Conservation (phyloP, 2,113 vertebrate species). For the Martes martes region DNA sequence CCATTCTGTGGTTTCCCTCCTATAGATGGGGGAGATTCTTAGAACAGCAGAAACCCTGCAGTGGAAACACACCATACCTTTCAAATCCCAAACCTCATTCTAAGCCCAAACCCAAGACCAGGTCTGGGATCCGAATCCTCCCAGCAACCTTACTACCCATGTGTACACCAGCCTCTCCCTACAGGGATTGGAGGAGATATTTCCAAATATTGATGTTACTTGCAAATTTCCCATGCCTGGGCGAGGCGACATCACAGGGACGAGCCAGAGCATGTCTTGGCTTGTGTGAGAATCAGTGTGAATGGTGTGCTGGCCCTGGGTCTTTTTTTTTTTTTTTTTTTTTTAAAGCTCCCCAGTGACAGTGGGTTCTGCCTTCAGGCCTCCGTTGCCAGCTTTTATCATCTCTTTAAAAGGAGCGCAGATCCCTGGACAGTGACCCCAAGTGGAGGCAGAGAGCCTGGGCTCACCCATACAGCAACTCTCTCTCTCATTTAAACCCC, state of each 20-base stretch:
- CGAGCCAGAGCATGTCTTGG: not conserved
- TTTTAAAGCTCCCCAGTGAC: not conserved
- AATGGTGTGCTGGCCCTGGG: not conserved
- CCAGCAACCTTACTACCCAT: accelerated
- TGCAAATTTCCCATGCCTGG: not conserved
- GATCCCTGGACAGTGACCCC: not conserved
- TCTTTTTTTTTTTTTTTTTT: not conserved
- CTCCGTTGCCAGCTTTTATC: not conserved
- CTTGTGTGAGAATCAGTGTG: not conserved
- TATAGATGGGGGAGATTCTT: not conserved
- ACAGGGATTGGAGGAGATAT: not conserved
- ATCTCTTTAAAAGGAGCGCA: not conserved
- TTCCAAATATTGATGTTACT: not conserved
- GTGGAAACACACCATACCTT: not conserved
- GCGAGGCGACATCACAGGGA: not conserved
- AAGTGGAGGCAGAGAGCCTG: not conserved
- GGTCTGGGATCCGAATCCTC: accelerated
- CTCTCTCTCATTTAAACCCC: not conserved
- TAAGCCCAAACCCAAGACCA: not conserved
- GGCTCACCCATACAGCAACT: accelerated
- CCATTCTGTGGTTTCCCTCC: not conserved
- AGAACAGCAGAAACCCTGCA: not conserved
- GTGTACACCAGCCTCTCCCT: not conserved
- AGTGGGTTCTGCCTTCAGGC: not conserved
- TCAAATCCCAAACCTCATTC: not conserved